Base-by-base conservation (phyloP, 2,888 invertebrate species). In the Tipula vernalis region DNA sequence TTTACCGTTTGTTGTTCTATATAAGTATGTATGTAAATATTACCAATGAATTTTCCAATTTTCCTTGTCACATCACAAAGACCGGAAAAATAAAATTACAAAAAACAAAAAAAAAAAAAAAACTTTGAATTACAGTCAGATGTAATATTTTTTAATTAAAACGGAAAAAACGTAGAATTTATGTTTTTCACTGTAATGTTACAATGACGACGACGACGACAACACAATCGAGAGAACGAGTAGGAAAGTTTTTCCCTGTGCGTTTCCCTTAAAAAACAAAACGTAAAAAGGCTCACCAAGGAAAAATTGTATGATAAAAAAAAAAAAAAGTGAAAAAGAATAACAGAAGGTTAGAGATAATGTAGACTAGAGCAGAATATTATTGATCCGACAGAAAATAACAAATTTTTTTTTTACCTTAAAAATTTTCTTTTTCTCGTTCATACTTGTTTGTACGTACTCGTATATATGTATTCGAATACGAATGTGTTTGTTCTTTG, bases 81-180 rank as follows among this genome's bases (percentile, higher is more conserved):
- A 71, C 71, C 71, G 71, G 71, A 71, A 71, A 71, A 71, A 71
- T 71, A 71, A 71, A 71, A 71, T 71, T 71, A 71, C 15, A 57
- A 57, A 18, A 28, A 71, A 71, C 8, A 28, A 28, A 28, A 71
- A 18, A 57, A 71, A 18, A 57, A 71, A 71, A 71, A 71, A 71
- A 28, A 28, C 71, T 71, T 71, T 71, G 71, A 71, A 71, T 71
- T 71, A 71, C 71, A 71, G 71, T 71, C 28, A 71, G 28, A 71
- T 71, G 71, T 71, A 71, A 71, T 71, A 71, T 71, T 71, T 71
- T 71, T 71, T 71, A 71, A 71, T 71, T 71, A 71, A 71, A 71
- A 71, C 71, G 10, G 71, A 28, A 71, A 39, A 71, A 71, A 71
- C 71, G 28, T 28, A 71, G 71, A 71, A 71, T 71, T 71, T 71